Base-by-base conservation (phyloP, 2,888 invertebrate genomes). In the Tiliacea aurago region DNA sequence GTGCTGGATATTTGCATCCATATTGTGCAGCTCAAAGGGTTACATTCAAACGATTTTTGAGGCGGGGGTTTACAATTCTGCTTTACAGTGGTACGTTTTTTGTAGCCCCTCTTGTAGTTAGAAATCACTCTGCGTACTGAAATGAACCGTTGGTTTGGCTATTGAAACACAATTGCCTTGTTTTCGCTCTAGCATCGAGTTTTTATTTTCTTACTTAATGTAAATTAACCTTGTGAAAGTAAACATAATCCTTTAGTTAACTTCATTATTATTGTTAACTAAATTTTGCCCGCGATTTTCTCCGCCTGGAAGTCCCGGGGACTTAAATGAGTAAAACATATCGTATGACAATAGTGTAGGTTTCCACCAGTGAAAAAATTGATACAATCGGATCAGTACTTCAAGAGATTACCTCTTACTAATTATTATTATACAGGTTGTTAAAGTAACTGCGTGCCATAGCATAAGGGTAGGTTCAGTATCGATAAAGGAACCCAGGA, bases 21-120 rank as follows among this genome's bases (percentile, higher is more conserved):
- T 45, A 72, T 45, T 61, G 70, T 55, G 11, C 28, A 37, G 66
- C n/a, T 76, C 76, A 76, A 76, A 76, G 33, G 47, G 33, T 37
- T 33, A 23, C 6, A 13, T 65, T 56, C 47, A 23, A 76, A 47
- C 7, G 20, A 33, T n/a, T 56, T 65, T 56, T 56, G 66, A 55
- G 47, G 41, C n/a, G 7, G 11, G 41, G 28, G 15, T 2, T 55
- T 65, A 49, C 47, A 73, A 76, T 47, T 28, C 15, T 2, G 11
- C 11, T 56, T 73, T 41, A 15, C 7, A 45, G 15, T 20, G 10
- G 66, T n/a, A 47, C 41, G n/a, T n/a, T 76, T 68, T 55, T 45
- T 63, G 18, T 47, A 13, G 6, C 3, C 1, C 10, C 63, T 13
- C 53, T 47, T 28, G 11, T 55, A 11, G 76, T 13, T 6, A 47